Conservation (phyloP, 2,888 invertebrate species). For the Sycophila texana region DNA sequence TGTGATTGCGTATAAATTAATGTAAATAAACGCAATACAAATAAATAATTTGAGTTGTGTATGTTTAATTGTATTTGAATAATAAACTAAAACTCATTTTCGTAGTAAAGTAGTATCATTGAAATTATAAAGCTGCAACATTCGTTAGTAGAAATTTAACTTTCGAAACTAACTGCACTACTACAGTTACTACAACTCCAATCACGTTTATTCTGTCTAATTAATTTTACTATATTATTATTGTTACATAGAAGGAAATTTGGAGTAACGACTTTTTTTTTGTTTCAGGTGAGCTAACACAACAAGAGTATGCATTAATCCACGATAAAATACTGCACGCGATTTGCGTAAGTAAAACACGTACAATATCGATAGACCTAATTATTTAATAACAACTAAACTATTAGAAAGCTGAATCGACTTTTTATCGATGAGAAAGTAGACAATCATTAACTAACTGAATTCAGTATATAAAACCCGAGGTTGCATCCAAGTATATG, state of each 20-base stretch:
- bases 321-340: constrained; percentile 15
- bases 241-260: not conserved
- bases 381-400: constrained; percentile 11
- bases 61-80: too few relatives aligned
- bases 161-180: too few relatives aligned
- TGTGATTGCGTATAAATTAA: not conserved
- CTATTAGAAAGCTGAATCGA: constrained; percentile 7
- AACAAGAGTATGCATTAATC: constrained; percentile 13
- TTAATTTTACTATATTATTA: not conserved
- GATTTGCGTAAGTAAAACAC: constrained; percentile 31
- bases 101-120: too few relatives aligned
- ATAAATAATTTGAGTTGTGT: not conserved
- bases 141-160: too few relatives aligned
- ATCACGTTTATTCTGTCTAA: not conserved
- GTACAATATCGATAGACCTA: not conserved
- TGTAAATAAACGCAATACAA: too few relatives aligned
- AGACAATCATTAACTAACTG: not conserved
- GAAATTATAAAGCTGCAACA: too few relatives aligned
- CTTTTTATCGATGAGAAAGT: constrained; percentile 1
- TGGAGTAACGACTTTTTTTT: not conserved
- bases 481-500: not conserved
- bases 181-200: not conserved
- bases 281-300: constrained; percentile 27
- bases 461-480: not conserved
- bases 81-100: too few relatives aligned